Evolutionary conservation across 1,140 invertebrate species (phyloP), one percentile per base, ranked within the genome.

Genomic region (Brachionus rotundiformis): DNA sequence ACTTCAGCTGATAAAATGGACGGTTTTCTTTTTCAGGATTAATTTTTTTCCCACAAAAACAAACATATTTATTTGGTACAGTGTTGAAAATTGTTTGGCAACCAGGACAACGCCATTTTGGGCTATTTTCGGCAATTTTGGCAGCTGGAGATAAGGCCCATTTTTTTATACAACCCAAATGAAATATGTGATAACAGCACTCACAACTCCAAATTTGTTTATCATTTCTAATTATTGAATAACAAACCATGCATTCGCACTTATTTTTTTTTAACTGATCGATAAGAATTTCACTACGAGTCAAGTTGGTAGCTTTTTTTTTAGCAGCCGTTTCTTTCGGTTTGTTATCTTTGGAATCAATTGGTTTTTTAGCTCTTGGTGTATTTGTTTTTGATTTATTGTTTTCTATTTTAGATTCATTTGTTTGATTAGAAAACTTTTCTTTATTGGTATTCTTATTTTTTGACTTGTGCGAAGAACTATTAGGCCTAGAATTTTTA

Each of bases 101-200:
- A 2, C 85, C 85, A 19, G 95, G 95, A 86, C 95, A 98, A 19
- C 95, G 91, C 95, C 95, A 98, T 84, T 92, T 92, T 25, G 90
- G 90, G 83, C 73, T 36, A 29, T 54, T 39, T 80, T 77, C 84
- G 61, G 84, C 84, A 23, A 84, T 84, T 82, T 84, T 91, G 31
- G 90, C 90, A 85, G 92, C 90, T 23, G 93, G 94, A 41, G 92
- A 92, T 68, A 90, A 90, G 0, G 94, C 94, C 96, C 96, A 98
- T 85, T 94, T 94, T 82, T 92, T 92, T 44, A 94, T 92, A 86
- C 96, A 98, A 79, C 91, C 90, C 2, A 98, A 89, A 89, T 97
- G 96, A 77, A 95, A 83, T 33, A 96, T 92, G 85, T 97, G 93
- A 88, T 92, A 96, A 84, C 96, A 98, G 83, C 93, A 93, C 41